Evolutionary conservation across 2,888 invertebrate species (phyloP).

Genomic region (Pollenia griseotomentosa): DNA sequence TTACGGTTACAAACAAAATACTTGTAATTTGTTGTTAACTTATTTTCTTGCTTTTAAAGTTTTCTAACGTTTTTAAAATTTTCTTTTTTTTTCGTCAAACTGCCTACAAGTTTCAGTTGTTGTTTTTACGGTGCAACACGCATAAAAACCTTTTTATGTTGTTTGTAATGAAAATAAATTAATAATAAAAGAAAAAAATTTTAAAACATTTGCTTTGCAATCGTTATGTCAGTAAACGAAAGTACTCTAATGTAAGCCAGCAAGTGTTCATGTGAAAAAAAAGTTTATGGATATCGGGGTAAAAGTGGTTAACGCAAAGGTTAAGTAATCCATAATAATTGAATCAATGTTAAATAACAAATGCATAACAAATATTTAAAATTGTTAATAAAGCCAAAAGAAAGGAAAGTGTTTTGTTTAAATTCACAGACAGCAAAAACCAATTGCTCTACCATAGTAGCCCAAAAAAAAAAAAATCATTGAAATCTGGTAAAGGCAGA

Average conservation of each 20-base stretch:
- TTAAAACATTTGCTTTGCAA: slow-evolving; percentile 4
- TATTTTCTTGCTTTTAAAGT: background rate
- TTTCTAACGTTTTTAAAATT: slow-evolving; percentile 25
- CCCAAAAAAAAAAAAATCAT: no score
- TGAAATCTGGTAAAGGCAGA: no score
- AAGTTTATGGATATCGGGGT: background rate
- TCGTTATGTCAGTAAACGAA: slow-evolving; percentile 19
- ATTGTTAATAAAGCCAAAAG: background rate
- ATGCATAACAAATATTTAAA: background rate
- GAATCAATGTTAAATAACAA: slow-evolving; percentile 38
- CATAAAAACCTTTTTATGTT: slow-evolving; percentile 63
- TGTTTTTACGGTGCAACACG: slow-evolving; percentile 59
- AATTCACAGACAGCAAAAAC: background rate
- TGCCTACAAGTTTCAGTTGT: slow-evolving; percentile 3
- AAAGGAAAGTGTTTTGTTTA: slow-evolving; percentile 30
- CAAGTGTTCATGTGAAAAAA: slow-evolving; percentile 12
- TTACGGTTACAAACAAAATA: slow-evolving; percentile 71
- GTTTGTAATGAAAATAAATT: slow-evolving; percentile 50
- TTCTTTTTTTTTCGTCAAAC: slow-evolving; percentile 20
- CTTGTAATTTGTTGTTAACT: slow-evolving; percentile 61
- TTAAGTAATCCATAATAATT: slow-evolving; percentile 34
- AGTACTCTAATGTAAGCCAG: background rate
- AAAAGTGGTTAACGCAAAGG: slow-evolving; percentile 15
- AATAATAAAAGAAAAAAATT: slow-evolving; percentile 4
- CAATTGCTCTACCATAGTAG: background rate